Base-by-base conservation (phyloP, 2,888 invertebrate species). In the Aplocera efformata region DNA sequence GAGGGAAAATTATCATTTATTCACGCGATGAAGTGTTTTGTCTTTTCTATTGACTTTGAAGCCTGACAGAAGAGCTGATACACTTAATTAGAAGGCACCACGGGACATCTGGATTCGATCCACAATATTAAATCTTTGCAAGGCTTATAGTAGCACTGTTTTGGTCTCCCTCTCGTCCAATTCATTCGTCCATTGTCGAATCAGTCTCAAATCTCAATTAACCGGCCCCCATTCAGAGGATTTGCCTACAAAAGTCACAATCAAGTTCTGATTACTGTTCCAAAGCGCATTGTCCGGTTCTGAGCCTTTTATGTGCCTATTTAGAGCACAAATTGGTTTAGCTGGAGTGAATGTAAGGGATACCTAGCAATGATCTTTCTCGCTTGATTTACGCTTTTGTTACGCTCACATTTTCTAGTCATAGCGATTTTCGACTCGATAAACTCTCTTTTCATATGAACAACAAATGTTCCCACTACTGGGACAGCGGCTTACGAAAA, bases 191-290 rank as follows among this genome's bases (percentile, higher is more conserved):
- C 47, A 60, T 64, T 67, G 60, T 67, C 41, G 33, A 55, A 55
- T 52, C 50, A 53, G 53, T 61, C 57, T 53, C 69, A 69, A 72
- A 52, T 61, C 57, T 53, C 69, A 69, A 72, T 74, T 72, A 68
- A 64, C 58, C 39, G 49, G 40, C 42, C 44, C 32, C 52, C 49
- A 55, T 63, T 63, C 56, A 50, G 42, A 44, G 52, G 46, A 55
- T 51, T 48, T 56, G 60, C 66, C 58, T 58, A 68, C 66, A 70
- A 67, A 66, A 66, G 67, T 67, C 56, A 58, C 62, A 67, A 66
- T 67, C 59, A 55, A 52, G 43, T 50, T 39, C 45, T 52, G 53
- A 58, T 56, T 57, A 50, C 41, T 48, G 44, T 48, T 41, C 40
- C 48, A 48, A 52, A 55, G 48, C 49, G 39, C 41, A 42, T 44